Evolutionary conservation across 2,113 vertebrate species (phyloP).

Genomic region (Smithornis capensis): DNA sequence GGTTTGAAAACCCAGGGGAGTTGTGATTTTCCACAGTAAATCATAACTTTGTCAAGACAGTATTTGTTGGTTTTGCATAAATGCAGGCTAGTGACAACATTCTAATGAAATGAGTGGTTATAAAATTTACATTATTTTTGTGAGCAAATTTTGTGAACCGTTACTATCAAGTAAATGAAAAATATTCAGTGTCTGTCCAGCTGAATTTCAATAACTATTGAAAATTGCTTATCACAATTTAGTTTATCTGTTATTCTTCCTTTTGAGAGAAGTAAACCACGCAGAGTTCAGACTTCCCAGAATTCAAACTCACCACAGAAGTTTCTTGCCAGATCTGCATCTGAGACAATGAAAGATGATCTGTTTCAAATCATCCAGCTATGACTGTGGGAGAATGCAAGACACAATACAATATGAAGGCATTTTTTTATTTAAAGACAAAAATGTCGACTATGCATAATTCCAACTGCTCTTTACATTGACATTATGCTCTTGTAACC

Average conservation of each 20-base stretch:
- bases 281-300: background rate
- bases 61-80: background rate
- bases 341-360: background rate
- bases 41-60: background rate
- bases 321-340: slow-evolving; percentile 18
- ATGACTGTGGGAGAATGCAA: background rate
- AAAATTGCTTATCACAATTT: background rate
- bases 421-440: background rate
- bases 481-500: background rate
- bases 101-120: background rate
- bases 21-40: background rate
- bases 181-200: background rate
- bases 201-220: background rate
- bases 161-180: background rate
- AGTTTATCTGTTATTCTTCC: slow-evolving; percentile 10
- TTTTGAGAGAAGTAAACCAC: background rate
- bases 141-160: background rate
- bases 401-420: background rate
- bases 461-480: background rate
- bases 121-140: background rate
- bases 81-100: background rate
- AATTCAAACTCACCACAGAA: background rate
- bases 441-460: background rate
- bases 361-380: background rate
- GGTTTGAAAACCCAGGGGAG: background rate